Evolutionary conservation across 2,797 vertebrate genomes (phyloP).

Genomic region (Tragopan temminckii): DNA sequence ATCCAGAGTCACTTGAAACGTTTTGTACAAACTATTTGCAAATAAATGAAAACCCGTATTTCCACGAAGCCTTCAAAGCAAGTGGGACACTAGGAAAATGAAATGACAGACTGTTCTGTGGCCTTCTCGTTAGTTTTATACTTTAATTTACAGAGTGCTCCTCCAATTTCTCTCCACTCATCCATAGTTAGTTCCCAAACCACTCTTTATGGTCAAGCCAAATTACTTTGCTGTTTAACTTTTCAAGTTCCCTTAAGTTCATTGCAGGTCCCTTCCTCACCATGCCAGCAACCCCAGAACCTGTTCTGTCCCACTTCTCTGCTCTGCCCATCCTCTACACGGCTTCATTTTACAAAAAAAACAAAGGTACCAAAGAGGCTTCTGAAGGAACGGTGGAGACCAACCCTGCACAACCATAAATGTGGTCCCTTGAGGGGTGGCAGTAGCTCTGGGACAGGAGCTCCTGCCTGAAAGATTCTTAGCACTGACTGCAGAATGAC

Average conservation of each 20-base stretch:
- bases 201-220: background rate
- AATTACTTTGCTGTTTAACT: background rate
- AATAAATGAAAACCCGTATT: background rate
- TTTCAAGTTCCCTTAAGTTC: background rate
- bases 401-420: background rate
- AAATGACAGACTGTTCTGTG: rapidly evolving
- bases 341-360: background rate
- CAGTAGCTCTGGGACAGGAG: background rate
- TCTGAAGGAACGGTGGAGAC: background rate
- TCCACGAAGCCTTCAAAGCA: background rate
- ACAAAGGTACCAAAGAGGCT: background rate
- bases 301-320: background rate
- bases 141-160: background rate
- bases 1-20: background rate
- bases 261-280: background rate
- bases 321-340: background rate
- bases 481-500: background rate
- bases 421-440: background rate
- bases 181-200: background rate
- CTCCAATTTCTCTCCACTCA: background rate
- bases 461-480: background rate
- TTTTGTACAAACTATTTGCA: background rate
- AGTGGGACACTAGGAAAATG: background rate
- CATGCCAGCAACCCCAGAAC: background rate
- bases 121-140: background rate